Evolutionary conservation across 2,113 vertebrate genomes (phyloP).

Genomic region (Atractosteus spatula): DNA sequence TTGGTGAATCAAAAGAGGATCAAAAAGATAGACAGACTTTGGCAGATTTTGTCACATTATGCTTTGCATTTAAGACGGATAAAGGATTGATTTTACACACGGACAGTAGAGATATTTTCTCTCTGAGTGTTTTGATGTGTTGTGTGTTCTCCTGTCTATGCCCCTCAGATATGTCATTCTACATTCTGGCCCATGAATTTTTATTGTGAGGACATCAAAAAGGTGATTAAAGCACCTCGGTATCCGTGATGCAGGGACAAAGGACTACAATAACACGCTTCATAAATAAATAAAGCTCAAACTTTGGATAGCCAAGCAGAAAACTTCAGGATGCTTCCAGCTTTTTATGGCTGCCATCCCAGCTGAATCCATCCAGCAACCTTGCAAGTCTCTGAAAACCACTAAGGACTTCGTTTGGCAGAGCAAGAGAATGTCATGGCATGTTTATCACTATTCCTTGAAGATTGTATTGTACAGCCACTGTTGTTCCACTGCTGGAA

Average conservation of each 20-base stretch:
- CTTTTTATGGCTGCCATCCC: background rate
- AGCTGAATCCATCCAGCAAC: background rate
- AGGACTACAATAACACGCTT: background rate
- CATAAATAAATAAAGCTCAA: background rate
- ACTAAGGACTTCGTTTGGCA: background rate
- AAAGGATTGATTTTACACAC: too few relatives aligned
- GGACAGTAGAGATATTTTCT: too few relatives aligned
- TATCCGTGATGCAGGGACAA: background rate
- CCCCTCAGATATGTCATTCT: background rate
- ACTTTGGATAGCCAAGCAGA: conserved; percentile 3
- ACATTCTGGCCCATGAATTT: background rate
- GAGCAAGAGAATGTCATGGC: background rate
- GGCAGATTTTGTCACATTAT: too few relatives aligned
- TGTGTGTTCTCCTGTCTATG: too few relatives aligned
- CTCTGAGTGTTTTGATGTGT: too few relatives aligned
- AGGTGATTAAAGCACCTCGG: background rate
- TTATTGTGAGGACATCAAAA: background rate
- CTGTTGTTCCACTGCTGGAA: background rate
- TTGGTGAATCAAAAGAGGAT: too few relatives aligned
- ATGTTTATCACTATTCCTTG: conserved; percentile 11
- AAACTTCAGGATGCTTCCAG: background rate
- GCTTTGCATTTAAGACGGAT: too few relatives aligned
- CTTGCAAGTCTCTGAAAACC: background rate
- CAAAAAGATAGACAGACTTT: too few relatives aligned
- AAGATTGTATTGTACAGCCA: background rate